A percentile compares a stretch with the other conserved stretches of the same genome.
These are phyloP conservation scores for Apostichopus japonicus DNA, from an alignment of 35 echinoderm and acorn worm genomes.

Conservation along the genomic window DNA sequence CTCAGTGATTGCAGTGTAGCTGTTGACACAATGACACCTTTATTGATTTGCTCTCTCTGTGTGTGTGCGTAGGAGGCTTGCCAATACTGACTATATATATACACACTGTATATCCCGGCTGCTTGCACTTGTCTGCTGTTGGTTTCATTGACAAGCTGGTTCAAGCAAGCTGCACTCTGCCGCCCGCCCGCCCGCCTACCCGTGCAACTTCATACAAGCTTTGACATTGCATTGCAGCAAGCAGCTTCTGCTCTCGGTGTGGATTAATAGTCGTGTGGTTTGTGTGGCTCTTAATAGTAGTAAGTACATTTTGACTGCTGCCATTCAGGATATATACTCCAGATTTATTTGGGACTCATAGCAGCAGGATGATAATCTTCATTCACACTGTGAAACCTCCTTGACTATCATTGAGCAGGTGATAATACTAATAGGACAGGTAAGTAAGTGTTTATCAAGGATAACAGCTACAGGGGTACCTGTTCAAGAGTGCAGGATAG, in stretches of 20 bases:
- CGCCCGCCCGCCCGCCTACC: too few species aligned
- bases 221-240: too few species aligned
- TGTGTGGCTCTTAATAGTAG: background rate
- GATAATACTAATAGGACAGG: too few species aligned
- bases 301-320: background rate
- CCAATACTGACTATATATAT: background rate
- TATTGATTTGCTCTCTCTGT: constrained; percentile 22
- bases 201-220: too few species aligned
- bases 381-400: too few species aligned
- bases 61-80: background rate
- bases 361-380: background rate
- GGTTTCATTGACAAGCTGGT: background rate
- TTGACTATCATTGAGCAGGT: too few species aligned
- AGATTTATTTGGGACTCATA: background rate
- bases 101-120: background rate
- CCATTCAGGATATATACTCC: background rate
- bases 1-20: constrained; percentile 9
- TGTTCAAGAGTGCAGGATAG: too few species aligned
- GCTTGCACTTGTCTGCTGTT: constrained; percentile 26
- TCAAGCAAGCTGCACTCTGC: background rate
- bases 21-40: constrained; percentile 45
- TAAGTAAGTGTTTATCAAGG: too few species aligned
- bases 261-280: background rate
- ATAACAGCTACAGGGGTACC: too few species aligned
- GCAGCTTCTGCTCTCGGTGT: background rate